Percentiles rank a stretch among this genome's conserved stretches.
Conservation (phyloP, 2,797 vertebrate species). For the Vultur gryphus region DNA sequence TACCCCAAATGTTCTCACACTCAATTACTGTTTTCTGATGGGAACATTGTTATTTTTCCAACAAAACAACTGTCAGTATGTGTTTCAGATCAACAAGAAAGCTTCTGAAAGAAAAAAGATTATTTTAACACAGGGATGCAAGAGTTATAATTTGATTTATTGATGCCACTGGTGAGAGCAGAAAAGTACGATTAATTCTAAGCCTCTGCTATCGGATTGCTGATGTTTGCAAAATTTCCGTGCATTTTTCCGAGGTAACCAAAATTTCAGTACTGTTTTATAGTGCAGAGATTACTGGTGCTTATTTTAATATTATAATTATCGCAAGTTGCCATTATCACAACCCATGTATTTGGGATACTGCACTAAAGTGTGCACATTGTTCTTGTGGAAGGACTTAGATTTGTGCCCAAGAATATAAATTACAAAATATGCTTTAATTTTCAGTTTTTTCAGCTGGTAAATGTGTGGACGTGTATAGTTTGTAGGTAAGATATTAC, state of each 20-base stretch:
- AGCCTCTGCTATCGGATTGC: constrained; percentile 69
- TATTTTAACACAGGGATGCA: neutral
- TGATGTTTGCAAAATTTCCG: constrained; percentile 49
- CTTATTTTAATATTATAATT: neutral
- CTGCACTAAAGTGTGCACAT: neutral
- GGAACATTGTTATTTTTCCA: neutral
- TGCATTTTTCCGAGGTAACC: constrained; percentile 68
- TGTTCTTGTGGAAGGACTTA: neutral
- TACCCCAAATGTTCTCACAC: neutral
- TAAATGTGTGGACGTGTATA: neutral
- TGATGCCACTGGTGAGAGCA: constrained; percentile 65
- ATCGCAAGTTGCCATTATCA: neutral
- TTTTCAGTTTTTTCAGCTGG: neutral
- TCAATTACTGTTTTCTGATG: neutral
- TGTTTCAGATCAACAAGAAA: neutral
- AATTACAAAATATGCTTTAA: neutral
- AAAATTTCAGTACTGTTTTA: neutral
- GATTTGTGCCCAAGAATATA: neutral
- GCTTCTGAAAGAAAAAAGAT: neutral
- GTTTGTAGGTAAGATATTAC: neutral
- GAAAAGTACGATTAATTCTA: constrained; percentile 58
- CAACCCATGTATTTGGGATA: neutral
- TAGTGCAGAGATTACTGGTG: neutral
- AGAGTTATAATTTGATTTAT: constrained; percentile 52
- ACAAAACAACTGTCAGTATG: neutral